Evolutionary conservation across 2,113 vertebrate species (phyloP).

Genomic region (Ptyas mucosa): DNA sequence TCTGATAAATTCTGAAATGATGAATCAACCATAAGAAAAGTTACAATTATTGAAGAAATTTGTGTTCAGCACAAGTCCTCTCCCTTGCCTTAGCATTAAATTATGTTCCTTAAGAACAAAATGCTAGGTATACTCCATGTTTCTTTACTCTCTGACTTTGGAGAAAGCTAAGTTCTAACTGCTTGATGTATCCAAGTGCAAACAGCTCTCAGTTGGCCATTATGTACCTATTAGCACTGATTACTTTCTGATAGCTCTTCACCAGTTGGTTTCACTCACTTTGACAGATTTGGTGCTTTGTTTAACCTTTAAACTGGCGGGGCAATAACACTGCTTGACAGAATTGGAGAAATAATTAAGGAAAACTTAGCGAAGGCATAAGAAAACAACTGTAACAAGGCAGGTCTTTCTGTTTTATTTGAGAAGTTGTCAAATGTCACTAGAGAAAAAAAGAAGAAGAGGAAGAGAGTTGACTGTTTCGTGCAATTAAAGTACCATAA

Average conservation of each 20-base stretch:
- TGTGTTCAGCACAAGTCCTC: neutral
- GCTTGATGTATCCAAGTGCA: conserved; percentile 86
- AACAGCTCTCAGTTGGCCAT: conserved; percentile 89
- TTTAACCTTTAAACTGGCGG: conserved; percentile 91
- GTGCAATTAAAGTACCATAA: conserved; percentile 6
- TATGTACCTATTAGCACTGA: conserved; percentile 98
- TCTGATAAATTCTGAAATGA: neutral
- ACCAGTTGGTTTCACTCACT: conserved; percentile 95
- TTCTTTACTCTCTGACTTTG: conserved; percentile 73
- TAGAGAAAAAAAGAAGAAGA: neutral
- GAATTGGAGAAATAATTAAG: conserved; percentile 79
- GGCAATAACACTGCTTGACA: conserved; percentile 73
- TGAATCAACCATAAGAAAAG: neutral
- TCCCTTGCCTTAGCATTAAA: neutral
- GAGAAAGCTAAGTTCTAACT: conserved; percentile 82
- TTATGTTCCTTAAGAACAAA: conserved; percentile 41
- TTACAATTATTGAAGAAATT: neutral
- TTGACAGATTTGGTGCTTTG: conserved; percentile 90
- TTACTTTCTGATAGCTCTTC: conserved; percentile 91
- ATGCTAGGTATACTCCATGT: conserved; percentile 35
- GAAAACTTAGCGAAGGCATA: conserved; percentile 71
- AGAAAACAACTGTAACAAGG: conserved; percentile 71
- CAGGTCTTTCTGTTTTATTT: conserved; percentile 61
- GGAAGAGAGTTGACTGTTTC: conserved; percentile 35
- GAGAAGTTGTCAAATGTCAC: conserved; percentile 54